These are phyloP conservation scores for Zophobas atratus DNA, from an alignment of 1,140 invertebrate genomes.

Conservation along the genomic window DNA sequence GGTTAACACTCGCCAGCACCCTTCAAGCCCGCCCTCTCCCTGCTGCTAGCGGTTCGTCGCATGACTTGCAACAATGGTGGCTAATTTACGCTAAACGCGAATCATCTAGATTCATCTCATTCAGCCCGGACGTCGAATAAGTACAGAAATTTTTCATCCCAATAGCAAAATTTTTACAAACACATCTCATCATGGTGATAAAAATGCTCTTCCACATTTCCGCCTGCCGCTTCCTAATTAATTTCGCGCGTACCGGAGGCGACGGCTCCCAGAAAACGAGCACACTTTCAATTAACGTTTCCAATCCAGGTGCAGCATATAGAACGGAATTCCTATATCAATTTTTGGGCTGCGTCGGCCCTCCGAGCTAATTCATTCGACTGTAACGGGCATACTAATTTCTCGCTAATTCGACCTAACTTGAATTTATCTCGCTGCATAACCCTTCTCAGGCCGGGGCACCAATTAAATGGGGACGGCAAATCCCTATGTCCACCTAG, in stretches of 20 bases:
- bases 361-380: constrained; percentile 39
- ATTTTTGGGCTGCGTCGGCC: constrained; percentile 29
- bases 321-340: constrained; percentile 39
- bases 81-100: constrained; percentile 12
- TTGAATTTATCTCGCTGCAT: constrained; percentile 38
- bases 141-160: constrained; percentile 12
- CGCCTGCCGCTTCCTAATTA: constrained; percentile 31
- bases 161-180: constrained; percentile 12
- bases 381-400: constrained; percentile 40
- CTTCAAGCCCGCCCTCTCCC: too few species aligned
- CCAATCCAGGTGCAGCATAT: constrained; percentile 41
- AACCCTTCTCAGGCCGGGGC: constrained; percentile 38
- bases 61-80: not conserved
- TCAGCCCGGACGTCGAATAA: constrained; percentile 1
- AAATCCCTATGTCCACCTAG: constrained; percentile 42
- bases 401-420: constrained; percentile 39
- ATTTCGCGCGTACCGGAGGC: constrained; percentile 33
- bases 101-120: constrained; percentile 19
- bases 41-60: not conserved
- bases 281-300: constrained; percentile 40
- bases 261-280: constrained; percentile 32
- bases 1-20: too few species aligned
- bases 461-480: constrained; percentile 34
- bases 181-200: constrained; percentile 3
- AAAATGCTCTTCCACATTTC: constrained; percentile 39